Evolutionary conservation across 1,140 invertebrate species (phyloP).

Genomic region (Oscheius sp.): DNA sequence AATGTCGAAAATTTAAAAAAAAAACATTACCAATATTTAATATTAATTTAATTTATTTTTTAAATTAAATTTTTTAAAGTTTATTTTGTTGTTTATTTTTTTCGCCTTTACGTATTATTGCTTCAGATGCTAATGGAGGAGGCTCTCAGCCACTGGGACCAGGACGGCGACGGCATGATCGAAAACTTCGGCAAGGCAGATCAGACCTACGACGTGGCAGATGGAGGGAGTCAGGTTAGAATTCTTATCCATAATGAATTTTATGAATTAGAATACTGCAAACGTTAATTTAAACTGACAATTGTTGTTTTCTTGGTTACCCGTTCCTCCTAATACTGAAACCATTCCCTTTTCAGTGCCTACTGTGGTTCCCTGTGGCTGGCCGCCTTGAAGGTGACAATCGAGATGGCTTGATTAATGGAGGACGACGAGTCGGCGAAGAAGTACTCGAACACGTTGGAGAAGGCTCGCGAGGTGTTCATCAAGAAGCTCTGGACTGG

Average conservation of each 20-base stretch:
- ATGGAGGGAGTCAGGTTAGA: constrained; percentile 73
- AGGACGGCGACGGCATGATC: constrained; percentile 81
- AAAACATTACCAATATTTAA: too few species aligned
- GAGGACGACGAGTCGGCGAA: constrained; percentile 68
- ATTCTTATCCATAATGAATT: too few species aligned
- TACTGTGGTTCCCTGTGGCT: constrained; percentile 90
- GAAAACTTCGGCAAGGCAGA: constrained; percentile 84
- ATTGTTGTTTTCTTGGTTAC: too few species aligned
- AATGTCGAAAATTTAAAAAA: too few species aligned
- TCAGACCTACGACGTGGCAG: constrained; percentile 88
- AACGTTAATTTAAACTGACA: too few species aligned
- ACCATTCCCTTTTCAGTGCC: constrained; percentile 74
- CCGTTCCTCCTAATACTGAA: too few species aligned
- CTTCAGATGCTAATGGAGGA: constrained; percentile 64
- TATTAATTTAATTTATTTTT: too few species aligned
- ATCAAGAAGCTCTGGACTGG: constrained; percentile 71
- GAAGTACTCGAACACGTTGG: constrained; percentile 71
- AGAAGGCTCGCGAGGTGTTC: constrained; percentile 75
- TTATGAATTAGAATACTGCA: constrained; percentile 46
- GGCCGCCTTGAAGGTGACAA: constrained; percentile 72
- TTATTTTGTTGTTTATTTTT: too few species aligned
- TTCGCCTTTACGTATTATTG: too few species aligned
- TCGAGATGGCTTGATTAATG: constrained; percentile 73
- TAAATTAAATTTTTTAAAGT: too few species aligned
- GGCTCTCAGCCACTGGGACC: constrained; percentile 72